Evolutionary conservation across 2,888 invertebrate genomes (phyloP).

Genomic region (Agrochola litura): DNA sequence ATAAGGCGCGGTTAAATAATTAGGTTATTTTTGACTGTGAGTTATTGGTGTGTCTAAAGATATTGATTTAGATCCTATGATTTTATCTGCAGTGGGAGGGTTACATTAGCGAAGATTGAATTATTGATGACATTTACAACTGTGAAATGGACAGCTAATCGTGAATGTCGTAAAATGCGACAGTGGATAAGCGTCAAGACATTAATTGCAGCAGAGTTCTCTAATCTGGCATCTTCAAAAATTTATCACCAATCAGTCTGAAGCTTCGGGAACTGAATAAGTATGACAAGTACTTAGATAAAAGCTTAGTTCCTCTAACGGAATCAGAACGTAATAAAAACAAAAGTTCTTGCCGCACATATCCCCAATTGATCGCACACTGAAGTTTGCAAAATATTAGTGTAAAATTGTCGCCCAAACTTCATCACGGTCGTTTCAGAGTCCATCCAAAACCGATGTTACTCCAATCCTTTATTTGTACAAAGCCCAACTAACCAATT

Average conservation of each 20-base stretch:
- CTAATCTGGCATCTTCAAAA: neutral
- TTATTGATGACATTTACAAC: constrained; percentile 20
- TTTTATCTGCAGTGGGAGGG: neutral
- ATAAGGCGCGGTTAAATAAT: constrained; percentile 45
- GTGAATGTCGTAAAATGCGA: neutral
- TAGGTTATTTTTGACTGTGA: constrained; percentile 50
- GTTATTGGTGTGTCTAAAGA: constrained; percentile 21
- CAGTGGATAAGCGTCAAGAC: too few relatives aligned
- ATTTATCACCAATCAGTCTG: neutral
- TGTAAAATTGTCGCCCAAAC: constrained; percentile 34
- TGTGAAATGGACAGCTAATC: neutral
- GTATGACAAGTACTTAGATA: neutral
- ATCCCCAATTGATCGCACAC: neutral
- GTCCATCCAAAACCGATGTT: constrained; percentile 46
- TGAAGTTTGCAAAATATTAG: constrained; percentile 14
- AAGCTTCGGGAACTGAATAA: neutral
- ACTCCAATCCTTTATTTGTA: constrained; percentile 53
- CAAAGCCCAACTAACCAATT: constrained; percentile 70
- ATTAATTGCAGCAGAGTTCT: neutral
- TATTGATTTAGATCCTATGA: constrained; percentile 47
- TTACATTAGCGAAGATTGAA: constrained; percentile 7
- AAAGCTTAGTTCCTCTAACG: neutral
- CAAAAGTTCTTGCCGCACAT: neutral
- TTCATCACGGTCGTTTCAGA: constrained; percentile 19
- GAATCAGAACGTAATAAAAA: neutral